These are phyloP conservation scores for Lasius fuliginosus DNA, from an alignment of 2,888 invertebrate species.

Conservation along the genomic window DNA sequence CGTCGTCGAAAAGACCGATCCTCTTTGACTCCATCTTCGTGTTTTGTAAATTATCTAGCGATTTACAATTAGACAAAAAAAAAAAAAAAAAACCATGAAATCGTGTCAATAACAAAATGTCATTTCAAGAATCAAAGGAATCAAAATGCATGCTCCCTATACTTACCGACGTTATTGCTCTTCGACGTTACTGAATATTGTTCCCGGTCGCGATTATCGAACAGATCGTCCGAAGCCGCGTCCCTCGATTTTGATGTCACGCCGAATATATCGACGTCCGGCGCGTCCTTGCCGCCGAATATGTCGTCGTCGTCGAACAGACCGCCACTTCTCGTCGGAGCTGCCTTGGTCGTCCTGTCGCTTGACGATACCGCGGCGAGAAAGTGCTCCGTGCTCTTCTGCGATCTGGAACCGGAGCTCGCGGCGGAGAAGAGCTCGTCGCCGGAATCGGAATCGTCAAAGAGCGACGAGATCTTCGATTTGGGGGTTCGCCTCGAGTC, in stretches of 20 bases:
- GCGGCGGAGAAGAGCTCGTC: slow-evolving; percentile 83
- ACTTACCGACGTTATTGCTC: slow-evolving; percentile 14
- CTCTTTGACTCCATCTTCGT: slow-evolving; percentile 50
- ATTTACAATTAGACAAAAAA: background rate
- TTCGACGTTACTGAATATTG: slow-evolving; percentile 40
- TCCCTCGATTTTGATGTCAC: slow-evolving; percentile 52
- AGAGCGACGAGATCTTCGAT: slow-evolving; percentile 80
- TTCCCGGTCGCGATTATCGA: slow-evolving; percentile 11
- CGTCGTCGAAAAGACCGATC: slow-evolving; percentile 79
- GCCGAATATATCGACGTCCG: slow-evolving; percentile 80
- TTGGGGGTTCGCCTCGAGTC: slow-evolving; percentile 73
- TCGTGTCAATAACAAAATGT: background rate
- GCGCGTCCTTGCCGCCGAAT: slow-evolving; percentile 74
- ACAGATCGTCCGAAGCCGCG: slow-evolving; percentile 23
- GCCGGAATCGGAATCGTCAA: slow-evolving; percentile 84
- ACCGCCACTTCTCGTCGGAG: slow-evolving; percentile 63
- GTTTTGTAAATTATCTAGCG: slow-evolving; percentile 20
- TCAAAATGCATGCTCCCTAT: background rate
- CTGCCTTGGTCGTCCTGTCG: slow-evolving; percentile 68
- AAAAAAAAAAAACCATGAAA: background rate
- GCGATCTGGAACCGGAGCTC: slow-evolving; percentile 80
- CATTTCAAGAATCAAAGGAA: background rate
- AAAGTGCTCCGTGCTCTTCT: slow-evolving; percentile 78
- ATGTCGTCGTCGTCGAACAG: slow-evolving; percentile 81
- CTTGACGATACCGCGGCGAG: slow-evolving; percentile 66